Evolutionary conservation across 2,888 invertebrate genomes (phyloP).

Genomic region (Eilema griseolum): DNA sequence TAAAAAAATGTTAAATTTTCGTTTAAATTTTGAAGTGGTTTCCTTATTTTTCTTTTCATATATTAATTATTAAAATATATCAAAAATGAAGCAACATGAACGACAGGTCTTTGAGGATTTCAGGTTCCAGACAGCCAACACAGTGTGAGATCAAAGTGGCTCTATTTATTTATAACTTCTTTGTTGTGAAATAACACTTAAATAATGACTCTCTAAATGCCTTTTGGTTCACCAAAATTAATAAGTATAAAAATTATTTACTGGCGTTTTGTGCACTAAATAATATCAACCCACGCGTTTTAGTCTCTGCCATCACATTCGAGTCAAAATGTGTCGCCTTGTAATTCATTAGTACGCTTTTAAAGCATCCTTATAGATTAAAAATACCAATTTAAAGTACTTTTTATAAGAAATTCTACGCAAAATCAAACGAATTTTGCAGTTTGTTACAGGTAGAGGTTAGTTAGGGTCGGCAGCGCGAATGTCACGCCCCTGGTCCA

Average conservation of each 20-base stretch:
- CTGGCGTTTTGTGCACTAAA: background rate
- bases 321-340: slow-evolving; percentile 2
- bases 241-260: background rate
- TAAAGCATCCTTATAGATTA: background rate
- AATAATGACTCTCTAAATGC: background rate
- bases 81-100: background rate
- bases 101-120: background rate
- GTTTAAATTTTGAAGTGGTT: background rate
- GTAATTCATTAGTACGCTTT: background rate
- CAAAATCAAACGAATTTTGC: too few species aligned
- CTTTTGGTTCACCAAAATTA: background rate
- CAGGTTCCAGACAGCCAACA: background rate
- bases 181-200: background rate
- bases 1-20: background rate
- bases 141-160: background rate
- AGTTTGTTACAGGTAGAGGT: too few species aligned
- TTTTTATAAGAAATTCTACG: too few species aligned
- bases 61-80: background rate
- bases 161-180: background rate
- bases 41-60: background rate
- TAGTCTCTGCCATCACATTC: background rate
- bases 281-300: background rate
- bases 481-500: too few species aligned
- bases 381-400: too few species aligned
- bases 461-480: too few species aligned